phyloP scores from a whole-genome alignment of 1,140 invertebrate species.

The Centruroides vittatus region DNA sequence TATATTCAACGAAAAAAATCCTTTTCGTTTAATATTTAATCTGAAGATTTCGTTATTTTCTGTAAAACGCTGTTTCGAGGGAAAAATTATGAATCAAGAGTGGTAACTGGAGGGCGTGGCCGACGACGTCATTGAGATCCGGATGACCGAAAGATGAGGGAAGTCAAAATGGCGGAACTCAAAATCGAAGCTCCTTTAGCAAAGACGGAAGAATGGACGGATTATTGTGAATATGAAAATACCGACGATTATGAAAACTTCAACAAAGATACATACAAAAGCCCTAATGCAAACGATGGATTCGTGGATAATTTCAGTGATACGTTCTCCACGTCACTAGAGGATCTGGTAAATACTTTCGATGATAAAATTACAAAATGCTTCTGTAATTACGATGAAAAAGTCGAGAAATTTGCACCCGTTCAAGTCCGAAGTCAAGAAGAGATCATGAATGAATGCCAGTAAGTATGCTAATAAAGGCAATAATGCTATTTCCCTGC shows the following conservation, averaged over 20 bases:
- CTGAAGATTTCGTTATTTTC: too few relatives aligned
- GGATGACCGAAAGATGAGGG: not conserved
- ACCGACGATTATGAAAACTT: conserved; percentile 44
- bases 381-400: conserved; percentile 93
- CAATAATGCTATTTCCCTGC: too few relatives aligned
- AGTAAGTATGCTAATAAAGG: conserved; percentile 56
- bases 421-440: conserved; percentile 96
- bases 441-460: conserved; percentile 99
- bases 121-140: too few relatives aligned
- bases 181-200: conserved; percentile 92
- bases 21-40: too few relatives aligned
- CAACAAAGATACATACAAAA: conserved; percentile 26
- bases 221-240: conserved; percentile 37
- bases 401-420: conserved; percentile 90
- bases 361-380: conserved; percentile 98
- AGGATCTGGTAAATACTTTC: conserved; percentile 96
- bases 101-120: too few relatives aligned
- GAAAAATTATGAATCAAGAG: too few relatives aligned
- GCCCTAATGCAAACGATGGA: conserved; percentile 14
- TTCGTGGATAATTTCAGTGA: conserved; percentile 15
- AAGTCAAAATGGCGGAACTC: conserved; percentile 43
- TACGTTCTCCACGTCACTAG: conserved; percentile 72
- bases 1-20: too few relatives aligned
- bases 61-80: too few relatives aligned
- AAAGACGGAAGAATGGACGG: conserved; percentile 68